Evolutionary conservation across 1,140 invertebrate species (phyloP).

Genomic region (Drosophila nikananu): DNA sequence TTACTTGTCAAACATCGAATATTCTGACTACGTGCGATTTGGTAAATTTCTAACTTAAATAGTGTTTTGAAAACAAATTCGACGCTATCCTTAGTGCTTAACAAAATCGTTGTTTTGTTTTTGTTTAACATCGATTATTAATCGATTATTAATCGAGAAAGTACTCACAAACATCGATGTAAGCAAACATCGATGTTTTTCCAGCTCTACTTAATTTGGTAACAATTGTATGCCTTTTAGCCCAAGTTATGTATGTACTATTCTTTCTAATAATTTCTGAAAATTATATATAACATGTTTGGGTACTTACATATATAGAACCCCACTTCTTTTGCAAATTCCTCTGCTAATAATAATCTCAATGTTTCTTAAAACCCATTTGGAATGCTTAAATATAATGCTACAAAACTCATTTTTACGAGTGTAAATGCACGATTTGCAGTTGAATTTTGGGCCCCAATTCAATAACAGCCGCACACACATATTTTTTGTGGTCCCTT

Average conservation of each 20-base stretch:
- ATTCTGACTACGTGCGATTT: too few relatives aligned
- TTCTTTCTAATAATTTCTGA: background rate
- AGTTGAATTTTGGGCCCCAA: conserved; percentile 33
- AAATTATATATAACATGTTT: too few relatives aligned
- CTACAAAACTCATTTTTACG: background rate
- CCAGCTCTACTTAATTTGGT: too few relatives aligned
- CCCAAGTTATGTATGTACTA: background rate
- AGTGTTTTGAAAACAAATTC: too few relatives aligned
- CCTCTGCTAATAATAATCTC: background rate
- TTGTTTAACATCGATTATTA: too few relatives aligned
- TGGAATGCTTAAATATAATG: background rate
- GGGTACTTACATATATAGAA: background rate
- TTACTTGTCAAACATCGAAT: too few relatives aligned
- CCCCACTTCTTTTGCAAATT: background rate
- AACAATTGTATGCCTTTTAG: background rate
- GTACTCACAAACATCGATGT: too few relatives aligned
- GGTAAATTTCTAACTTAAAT: too few relatives aligned
- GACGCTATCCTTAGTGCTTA: too few relatives aligned
- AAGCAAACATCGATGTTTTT: too few relatives aligned
- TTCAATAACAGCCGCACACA: conserved; percentile 34
- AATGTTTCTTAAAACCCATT: background rate
- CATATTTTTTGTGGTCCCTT: conserved; percentile 17
- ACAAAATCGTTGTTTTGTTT: too few relatives aligned
- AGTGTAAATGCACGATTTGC: conserved; percentile 30
- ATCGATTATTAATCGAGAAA: too few relatives aligned